phyloP scores from a whole-genome alignment of 2,113 vertebrate genomes.

The Ptyas mucosa region DNA sequence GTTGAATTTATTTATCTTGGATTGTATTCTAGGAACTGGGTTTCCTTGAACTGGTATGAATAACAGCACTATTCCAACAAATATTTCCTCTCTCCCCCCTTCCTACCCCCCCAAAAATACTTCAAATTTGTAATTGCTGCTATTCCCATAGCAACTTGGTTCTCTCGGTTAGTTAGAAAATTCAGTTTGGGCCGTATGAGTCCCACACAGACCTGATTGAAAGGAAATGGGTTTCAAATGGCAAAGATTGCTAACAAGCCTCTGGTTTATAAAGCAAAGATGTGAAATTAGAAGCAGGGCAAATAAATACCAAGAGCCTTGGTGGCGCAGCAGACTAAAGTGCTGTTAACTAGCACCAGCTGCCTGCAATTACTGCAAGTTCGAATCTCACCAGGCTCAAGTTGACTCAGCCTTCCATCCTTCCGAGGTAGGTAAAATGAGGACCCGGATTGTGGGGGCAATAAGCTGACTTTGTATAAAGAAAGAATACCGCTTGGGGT shows the following conservation, averaged over 20 bases:
- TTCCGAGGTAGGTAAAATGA: no score
- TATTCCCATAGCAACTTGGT: constrained; percentile 18
- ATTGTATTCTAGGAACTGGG: background rate
- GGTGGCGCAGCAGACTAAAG: no score
- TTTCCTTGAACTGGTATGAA: background rate
- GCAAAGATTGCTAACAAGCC: background rate
- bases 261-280: background rate
- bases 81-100: background rate
- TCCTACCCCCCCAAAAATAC: rapidly evolving
- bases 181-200: background rate
- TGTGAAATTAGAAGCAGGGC: background rate
- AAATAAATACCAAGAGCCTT: no score
- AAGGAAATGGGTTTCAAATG: background rate
- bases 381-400: no score
- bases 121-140: background rate
- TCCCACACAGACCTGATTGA: background rate
- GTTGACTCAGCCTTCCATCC: no score
- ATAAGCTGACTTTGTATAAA: no score
- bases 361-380: no score
- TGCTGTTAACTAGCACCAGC: no score
- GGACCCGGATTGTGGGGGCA: no score
- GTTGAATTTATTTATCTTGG: background rate
- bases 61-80: background rate
- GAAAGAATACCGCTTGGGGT: no score
- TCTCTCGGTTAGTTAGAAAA: background rate